Base-by-base conservation (phyloP, 2,113 vertebrate genomes). In the Dipodomys merriami region DNA sequence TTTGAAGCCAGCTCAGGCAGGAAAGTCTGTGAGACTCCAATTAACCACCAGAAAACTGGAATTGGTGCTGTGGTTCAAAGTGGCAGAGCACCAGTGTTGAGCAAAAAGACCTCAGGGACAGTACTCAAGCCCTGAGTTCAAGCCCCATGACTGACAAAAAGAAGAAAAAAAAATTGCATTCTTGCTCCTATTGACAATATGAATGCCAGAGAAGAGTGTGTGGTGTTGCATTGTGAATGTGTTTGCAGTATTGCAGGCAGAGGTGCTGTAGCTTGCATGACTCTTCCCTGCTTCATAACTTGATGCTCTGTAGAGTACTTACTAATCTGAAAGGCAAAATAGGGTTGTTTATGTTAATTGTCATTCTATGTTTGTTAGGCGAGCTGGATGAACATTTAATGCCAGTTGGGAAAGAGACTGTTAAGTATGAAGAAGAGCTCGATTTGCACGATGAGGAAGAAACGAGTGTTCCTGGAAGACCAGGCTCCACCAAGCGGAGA, bases 341-440 rank as follows among this genome's bases (percentile, higher is more conserved):
- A 29, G 15, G 29, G 6, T 62, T 69, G 71, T n/a, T n/a, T 44
- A 7, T 16, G 11, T 29, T 29, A 49, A 64, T 35, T 84, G 77
- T 85, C 57, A 57, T 71, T 57, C 35, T 20, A 5, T 30, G 9
- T 82, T 18, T 79, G 81, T 62, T 94, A 99, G 99, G 99, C 94
- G 99, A 99, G 97, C 98, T 99, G 97, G 99, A 99, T 95, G 99
- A 99, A 97, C 99, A 99, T 97, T 97, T 99, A 97, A 99, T 99
- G 99, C 99, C 99, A 0, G 99, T 99, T 91, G 99, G 99, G 27
- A 99, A 99, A 97, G 99, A 99, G 97, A 99, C 99, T 0, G 99
- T 99, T 81, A 99, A 99, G 94, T 99, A 99, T 30, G 99, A 99
- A 96, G 99, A 99, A 95, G 99, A 99, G 96, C 98, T 99, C 78